Evolutionary conservation across 2,797 vertebrate species (phyloP), one percentile per base, ranked within the genome.

Genomic region (Poeciliopsis paucimaculata): DNA sequence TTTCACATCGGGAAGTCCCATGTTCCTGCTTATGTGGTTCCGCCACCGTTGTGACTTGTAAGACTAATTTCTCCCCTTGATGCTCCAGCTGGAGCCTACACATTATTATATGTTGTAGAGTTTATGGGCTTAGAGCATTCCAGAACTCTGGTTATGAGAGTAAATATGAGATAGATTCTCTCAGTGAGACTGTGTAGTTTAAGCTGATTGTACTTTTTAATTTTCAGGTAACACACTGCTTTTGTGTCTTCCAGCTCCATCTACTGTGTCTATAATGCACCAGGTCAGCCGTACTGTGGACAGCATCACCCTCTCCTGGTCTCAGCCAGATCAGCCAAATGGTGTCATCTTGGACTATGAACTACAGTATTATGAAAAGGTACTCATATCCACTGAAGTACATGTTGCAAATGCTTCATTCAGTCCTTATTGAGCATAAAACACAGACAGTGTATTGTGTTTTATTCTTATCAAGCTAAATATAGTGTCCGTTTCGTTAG

Each of bases 341-440:
- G 98, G 98, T 6, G 96, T 99, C 92, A 99, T 99, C 92, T 94
- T 99, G 91, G 98, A 99, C 93, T 99, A 99, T 0, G 98, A 99
- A 83, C 95, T 99, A 4, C 97, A 98, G 84, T 98, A 97, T 72
- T 99, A 99, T 11, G 97, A 99, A 87, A 99, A 99, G 98, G 98
- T 99, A 97, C 31, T 57, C 36, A 80, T 41, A 46, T 15, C 66
- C 18, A 49, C 34, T 39, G 23, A 49, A 64, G 0, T 2, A 31
- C 39, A 66, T 34, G 11, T 53, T 3, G 20, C 34, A 62, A 5
- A 20, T 43, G 70, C 12, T 53, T 43, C 76, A 74, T 66, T 55
- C 23, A 43, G 34, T 73, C 9, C n/a, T 45, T 34, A 18, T 53
- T 76, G 4, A 75, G 77, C 34, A 55, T 74, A n/a, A 49, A 18